Evolutionary conservation across 2,797 vertebrate genomes (phyloP).

Genomic region (Notolepis coatsorum): DNA sequence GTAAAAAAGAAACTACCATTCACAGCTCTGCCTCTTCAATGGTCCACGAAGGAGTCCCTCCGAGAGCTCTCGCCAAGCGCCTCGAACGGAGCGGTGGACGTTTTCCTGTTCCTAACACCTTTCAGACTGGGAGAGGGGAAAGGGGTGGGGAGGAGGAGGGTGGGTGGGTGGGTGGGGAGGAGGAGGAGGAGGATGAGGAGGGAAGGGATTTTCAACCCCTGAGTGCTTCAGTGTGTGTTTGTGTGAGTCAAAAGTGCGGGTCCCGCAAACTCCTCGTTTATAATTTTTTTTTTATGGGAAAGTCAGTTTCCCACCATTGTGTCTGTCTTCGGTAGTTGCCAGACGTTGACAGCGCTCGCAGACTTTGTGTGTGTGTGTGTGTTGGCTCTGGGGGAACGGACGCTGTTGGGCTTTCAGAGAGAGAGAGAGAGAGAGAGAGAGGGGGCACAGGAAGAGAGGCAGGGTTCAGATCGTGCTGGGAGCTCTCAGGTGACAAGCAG

Average conservation of each 20-base stretch:
- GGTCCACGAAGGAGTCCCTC: conserved; percentile 68
- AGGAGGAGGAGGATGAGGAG: conserved; percentile 71
- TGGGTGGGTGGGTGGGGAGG: conserved; percentile 70
- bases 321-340: conserved; percentile 77
- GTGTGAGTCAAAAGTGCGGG: conserved; percentile 69
- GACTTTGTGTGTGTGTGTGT: conserved; percentile 37
- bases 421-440: conserved; percentile 59
- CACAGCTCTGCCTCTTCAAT: conserved; percentile 44
- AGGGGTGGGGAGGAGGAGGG: conserved; percentile 72
- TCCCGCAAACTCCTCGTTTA: conserved; percentile 64
- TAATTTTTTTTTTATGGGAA: conserved; percentile 83
- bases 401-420: conserved; percentile 52
- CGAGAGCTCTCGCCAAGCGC: conserved; percentile 82
- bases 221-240: conserved; percentile 73
- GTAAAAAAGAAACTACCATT: conserved; percentile 51
- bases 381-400: conserved; percentile 42
- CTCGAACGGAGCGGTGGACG: conserved; percentile 76
- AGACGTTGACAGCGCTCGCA: conserved; percentile 83
- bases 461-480: conserved; percentile 59
- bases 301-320: conserved; percentile 87
- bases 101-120: conserved; percentile 67
- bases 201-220: conserved; percentile 69
- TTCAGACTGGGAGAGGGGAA: conserved; percentile 66
- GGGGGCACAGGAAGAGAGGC: conserved; percentile 67
- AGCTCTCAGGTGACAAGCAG: conserved; percentile 51